Percentiles rank a stretch among this genome's conserved stretches.
Conservation (phyloP, 2,888 invertebrate genomes). For the Lithophane socia region DNA sequence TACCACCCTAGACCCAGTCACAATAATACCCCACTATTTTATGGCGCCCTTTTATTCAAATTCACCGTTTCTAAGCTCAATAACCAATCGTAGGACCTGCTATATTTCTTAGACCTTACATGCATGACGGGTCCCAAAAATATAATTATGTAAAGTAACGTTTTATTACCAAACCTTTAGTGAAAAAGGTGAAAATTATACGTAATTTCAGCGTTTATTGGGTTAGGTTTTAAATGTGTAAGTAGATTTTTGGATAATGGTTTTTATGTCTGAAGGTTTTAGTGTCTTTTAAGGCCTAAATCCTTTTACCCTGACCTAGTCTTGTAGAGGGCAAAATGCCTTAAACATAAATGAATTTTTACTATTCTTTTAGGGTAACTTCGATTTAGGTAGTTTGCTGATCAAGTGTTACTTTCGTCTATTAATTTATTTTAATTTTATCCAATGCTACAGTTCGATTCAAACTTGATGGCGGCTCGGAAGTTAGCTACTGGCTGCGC, state of each 20-base stretch:
- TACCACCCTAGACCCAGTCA: constrained; percentile 74
- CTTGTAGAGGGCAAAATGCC: background rate
- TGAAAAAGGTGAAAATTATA: constrained; percentile 64
- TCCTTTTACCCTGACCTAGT: background rate
- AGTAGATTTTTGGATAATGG: constrained; percentile 30
- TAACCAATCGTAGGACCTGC: constrained; percentile 78
- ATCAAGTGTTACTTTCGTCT: background rate
- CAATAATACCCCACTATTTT: constrained; percentile 88
- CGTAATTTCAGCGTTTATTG: constrained; percentile 55
- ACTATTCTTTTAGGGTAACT: background rate
- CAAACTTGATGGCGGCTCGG: too few relatives aligned
- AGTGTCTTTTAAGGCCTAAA: background rate
- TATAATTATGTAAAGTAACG: constrained; percentile 67
- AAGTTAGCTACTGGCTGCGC: too few relatives aligned
- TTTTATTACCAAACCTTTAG: constrained; percentile 63
- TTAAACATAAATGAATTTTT: background rate
- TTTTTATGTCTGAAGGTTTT: constrained; percentile 6
- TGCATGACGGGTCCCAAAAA: constrained; percentile 67
- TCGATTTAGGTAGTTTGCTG: background rate
- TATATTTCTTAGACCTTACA: constrained; percentile 79
- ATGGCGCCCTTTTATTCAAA: constrained; percentile 89
- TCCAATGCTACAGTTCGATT: too few relatives aligned
- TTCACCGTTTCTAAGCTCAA: constrained; percentile 84
- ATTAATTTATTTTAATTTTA: background rate
- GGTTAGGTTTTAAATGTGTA: constrained; percentile 47